phyloP scores from a whole-genome alignment of 2,888 invertebrate species.

The Sarcophaga rosellei region DNA sequence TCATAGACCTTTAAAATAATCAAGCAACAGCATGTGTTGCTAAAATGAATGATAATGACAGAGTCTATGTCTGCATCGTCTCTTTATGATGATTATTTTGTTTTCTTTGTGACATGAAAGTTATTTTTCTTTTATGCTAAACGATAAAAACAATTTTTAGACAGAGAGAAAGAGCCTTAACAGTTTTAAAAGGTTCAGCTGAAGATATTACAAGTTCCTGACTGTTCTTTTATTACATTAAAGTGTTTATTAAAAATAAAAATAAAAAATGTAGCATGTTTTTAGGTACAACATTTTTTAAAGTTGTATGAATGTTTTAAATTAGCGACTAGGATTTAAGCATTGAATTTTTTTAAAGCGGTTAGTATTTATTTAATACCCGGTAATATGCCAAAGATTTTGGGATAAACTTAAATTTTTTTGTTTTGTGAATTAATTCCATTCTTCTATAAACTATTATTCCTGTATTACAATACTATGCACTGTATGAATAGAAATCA shows the following conservation, averaged over 20 bases:
- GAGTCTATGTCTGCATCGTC: neutral
- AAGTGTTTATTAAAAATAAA: neutral
- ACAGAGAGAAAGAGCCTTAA: neutral
- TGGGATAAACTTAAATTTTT: no score
- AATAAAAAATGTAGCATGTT: neutral
- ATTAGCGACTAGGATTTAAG: no score
- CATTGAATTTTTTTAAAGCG: no score
- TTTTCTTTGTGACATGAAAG: slow-evolving; percentile 4
- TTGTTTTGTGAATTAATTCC: no score
- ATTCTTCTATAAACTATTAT: no score
- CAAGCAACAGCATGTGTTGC: slow-evolving; percentile 46
- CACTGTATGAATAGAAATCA: no score
- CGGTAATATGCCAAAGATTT: neutral
- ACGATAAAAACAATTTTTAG: slow-evolving; percentile 3
- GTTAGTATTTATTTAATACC: no score
- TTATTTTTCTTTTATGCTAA: slow-evolving; percentile 11
- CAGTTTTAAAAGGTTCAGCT: neutral
- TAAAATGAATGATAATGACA: neutral
- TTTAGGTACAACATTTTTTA: neutral
- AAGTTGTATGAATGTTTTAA: neutral
- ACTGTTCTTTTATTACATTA: no score
- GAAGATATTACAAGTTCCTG: no score
- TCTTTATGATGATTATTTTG: slow-evolving; percentile 6
- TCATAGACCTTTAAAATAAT: slow-evolving; percentile 20
- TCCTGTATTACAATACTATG: no score